Base-by-base conservation (phyloP, 2,113 vertebrate genomes). In the Dromiciops gliroides region DNA sequence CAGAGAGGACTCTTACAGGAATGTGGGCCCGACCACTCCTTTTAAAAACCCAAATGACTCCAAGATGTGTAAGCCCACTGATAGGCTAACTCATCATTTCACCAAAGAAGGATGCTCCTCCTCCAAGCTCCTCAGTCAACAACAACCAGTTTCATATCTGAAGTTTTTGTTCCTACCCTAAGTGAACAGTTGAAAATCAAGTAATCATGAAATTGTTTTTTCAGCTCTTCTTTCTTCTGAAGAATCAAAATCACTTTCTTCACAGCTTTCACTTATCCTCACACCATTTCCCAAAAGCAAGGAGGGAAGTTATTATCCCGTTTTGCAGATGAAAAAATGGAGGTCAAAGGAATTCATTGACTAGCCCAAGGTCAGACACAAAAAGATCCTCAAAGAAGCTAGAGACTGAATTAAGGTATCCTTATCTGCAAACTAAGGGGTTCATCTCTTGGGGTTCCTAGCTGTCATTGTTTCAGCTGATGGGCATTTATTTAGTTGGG, bases 1-100 rank as follows among this genome's bases (percentile, higher is more conserved):
- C 92, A 90, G 31, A 89, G 88, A 95, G 50, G 93, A 48, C 19
- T 90, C 16, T 49, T 91, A 89, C 12, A 90, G 92, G 51, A 95
- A 90, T 67, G 51, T 28, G n/a, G 50, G 94, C 50, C n/a, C 1
- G 19, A 37, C 47, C 53, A 23, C 89, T 92, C 56, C 50, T 50
- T 53, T 92, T 26, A 49, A 92, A 94, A 89, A 56, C 37, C 48
- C 92, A 90, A 56, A 49, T 51, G 67, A 52, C 48, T 48, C 3
- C 49, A 44, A 94, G 92, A 90, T 90, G 91, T 53, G 24, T 14
- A 3, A 93, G 49, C 28, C 47, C 91, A 93, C 48, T 53, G 89
- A 93, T 50, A 53, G 44, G 91, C 92, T 83, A 83, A 50, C 25
- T 60, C 90, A 83, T 52, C 89, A 47, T 89, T 53, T 50, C 90